phyloP scores from a whole-genome alignment of 92 coral and sea anemone species.

The Meandrina meandrites region DNA sequence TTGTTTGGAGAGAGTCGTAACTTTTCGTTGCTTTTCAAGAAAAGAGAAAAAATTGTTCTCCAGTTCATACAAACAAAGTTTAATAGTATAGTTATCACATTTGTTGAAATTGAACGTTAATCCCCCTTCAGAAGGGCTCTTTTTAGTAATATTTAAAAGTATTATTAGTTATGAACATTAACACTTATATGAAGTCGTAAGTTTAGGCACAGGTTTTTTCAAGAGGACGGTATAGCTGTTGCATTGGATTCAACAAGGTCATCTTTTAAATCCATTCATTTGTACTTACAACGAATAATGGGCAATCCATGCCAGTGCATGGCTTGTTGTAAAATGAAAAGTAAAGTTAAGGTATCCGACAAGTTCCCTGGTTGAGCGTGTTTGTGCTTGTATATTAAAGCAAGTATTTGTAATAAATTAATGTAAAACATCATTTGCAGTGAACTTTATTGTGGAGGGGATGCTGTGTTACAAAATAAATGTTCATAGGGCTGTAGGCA shows the following conservation, averaged over 20 bases:
- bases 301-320: background rate
- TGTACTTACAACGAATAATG: background rate
- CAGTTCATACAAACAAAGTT: background rate
- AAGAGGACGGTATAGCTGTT: background rate
- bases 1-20: no score
- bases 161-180: background rate
- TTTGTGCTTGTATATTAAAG: background rate
- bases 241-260: background rate
- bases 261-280: background rate
- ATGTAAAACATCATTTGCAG: background rate
- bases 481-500: no score
- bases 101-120: background rate
- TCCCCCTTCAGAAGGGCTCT: background rate
- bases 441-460: background rate
- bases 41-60: background rate
- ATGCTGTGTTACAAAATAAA: no score
- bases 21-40: no score
- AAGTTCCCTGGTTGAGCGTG: background rate
- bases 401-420: background rate
- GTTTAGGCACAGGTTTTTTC: background rate
- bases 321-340: background rate
- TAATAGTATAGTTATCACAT: background rate
- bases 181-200: background rate
- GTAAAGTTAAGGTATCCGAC: background rate
- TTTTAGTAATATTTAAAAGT: background rate